Evolutionary conservation across 37 sponge, comb jelly and placozoan species (phyloP).

Genomic region (Theonella swinhoei): DNA sequence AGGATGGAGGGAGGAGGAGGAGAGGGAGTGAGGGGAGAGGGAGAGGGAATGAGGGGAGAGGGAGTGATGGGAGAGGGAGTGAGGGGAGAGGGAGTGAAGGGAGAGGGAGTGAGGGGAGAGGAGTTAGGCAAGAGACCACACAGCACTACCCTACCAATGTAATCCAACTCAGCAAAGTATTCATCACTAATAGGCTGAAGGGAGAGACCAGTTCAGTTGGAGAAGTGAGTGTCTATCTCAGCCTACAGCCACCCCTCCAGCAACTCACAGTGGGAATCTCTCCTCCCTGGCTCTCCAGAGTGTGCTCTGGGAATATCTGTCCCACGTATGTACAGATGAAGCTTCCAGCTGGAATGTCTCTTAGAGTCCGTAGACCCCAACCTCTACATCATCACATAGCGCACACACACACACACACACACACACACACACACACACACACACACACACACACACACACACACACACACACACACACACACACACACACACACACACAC

Average conservation of each 20-base stretch:
- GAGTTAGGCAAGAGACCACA: background rate
- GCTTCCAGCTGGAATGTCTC: constrained; percentile 90
- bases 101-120: background rate
- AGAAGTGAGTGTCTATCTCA: background rate
- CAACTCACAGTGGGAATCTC: constrained; percentile 37
- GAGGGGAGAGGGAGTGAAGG: background rate
- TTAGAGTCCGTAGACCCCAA: constrained; percentile 87
- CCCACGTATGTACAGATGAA: constrained; percentile 62
- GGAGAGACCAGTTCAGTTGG: background rate
- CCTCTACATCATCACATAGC: constrained; percentile 31
- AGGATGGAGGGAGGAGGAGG: background rate
- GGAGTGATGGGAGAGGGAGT: background rate
- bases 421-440: constrained; percentile 7
- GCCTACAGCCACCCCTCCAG: background rate
- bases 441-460: too few species aligned
- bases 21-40: background rate
- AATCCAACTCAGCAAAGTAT: constrained; percentile 93
- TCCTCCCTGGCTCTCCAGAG: constrained; percentile 28
- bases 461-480: background rate
- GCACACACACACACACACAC: constrained; percentile 11
- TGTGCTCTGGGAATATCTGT: constrained; percentile 39
- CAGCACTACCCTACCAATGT: constrained; percentile 72
- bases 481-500: too few species aligned
- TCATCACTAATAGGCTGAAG: constrained; percentile 55
- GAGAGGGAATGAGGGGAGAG: background rate